Percentiles rank a stretch among this genome's conserved stretches.
Evolutionary conservation across 1,140 invertebrate species (phyloP).

Genomic region (Drosophila cardini): DNA sequence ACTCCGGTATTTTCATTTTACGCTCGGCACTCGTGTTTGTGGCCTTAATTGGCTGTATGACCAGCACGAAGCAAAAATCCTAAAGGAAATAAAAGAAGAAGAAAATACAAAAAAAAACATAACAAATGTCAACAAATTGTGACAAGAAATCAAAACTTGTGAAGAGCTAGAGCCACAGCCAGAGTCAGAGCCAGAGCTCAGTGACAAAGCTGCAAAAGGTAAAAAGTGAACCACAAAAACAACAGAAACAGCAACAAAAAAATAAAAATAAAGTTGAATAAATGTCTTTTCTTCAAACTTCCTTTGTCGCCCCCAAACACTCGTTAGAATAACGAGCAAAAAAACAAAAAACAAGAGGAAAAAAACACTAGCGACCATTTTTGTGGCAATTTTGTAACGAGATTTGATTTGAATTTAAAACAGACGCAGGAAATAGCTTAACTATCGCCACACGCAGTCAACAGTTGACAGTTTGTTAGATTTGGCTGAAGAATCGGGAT

Average conservation of each 20-base stretch:
- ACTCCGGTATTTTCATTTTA: conserved; percentile 17
- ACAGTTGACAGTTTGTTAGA: conserved; percentile 47
- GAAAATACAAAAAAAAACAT: conserved; percentile 42
- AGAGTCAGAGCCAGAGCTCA: conserved; percentile 3
- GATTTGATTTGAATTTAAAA: conserved; percentile 84
- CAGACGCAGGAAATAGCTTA: conserved; percentile 66
- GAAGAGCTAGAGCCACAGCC: conserved; percentile 24
- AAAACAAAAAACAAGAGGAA: conserved; percentile 23
- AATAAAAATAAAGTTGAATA: not conserved
- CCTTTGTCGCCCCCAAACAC: not conserved
- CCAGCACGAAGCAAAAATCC: conserved; percentile 27
- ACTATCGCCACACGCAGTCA: conserved; percentile 59
- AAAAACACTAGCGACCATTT: conserved; percentile 10
- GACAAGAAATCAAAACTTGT: conserved; percentile 80
- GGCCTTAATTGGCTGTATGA: conserved; percentile 74
- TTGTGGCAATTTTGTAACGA: conserved; percentile 73
- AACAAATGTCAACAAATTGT: conserved; percentile 83
- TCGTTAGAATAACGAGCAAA: conserved; percentile 59
- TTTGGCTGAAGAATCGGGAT: not conserved
- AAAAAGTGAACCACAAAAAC: not conserved
- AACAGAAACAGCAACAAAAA: too few relatives aligned
- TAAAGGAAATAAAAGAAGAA: conserved; percentile 13
- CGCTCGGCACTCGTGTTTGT: conserved; percentile 51
- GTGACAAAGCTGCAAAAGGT: conserved; percentile 1
- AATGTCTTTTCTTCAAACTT: not conserved